These are phyloP conservation scores for Edolisoma coerulescens DNA, from an alignment of 2,113 vertebrate species.

Conservation along the genomic window DNA sequence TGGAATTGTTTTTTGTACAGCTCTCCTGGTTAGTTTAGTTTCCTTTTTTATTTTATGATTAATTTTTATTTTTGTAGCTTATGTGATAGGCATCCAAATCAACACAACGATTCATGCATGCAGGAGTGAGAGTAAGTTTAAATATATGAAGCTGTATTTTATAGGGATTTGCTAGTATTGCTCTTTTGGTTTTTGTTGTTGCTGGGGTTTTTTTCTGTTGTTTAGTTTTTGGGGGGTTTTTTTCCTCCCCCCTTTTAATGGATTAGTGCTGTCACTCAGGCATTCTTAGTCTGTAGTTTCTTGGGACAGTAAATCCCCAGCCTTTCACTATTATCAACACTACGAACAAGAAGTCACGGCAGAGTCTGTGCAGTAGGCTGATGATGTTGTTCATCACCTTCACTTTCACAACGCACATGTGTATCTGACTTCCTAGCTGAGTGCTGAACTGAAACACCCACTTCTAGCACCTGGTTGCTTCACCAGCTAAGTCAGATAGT, in stretches of 20 bases:
- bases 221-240: rapidly evolving
- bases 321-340: neutral
- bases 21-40: neutral
- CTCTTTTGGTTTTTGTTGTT: neutral
- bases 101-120: neutral
- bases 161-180: neutral
- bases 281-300: neutral
- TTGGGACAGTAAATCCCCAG: neutral
- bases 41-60: neutral
- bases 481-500: neutral
- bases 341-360: rapidly evolving
- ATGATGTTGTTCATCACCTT: neutral
- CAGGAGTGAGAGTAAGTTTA: neutral
- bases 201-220: neutral
- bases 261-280: neutral
- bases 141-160: neutral
- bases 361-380: neutral
- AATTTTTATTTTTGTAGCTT: neutral
- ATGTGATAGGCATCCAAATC: neutral
- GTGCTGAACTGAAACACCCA: neutral
- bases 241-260: neutral
- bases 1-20: neutral
- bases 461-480: neutral
- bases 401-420: neutral
- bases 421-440: neutral